Evolutionary conservation across 2,113 vertebrate genomes (phyloP).

Genomic region (Upupa epops): DNA sequence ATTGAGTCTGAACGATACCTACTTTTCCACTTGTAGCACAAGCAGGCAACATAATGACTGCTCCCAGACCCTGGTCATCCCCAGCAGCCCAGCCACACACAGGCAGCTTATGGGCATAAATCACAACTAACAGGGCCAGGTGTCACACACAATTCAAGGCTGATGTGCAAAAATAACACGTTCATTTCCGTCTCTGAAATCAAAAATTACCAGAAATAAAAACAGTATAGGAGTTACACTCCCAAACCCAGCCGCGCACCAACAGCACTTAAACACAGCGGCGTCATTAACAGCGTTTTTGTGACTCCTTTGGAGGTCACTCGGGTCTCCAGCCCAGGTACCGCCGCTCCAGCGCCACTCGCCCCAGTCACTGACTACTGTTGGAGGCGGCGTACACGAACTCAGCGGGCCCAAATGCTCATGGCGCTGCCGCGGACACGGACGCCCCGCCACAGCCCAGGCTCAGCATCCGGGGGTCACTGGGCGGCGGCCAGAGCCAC

Average conservation of each 20-base stretch:
- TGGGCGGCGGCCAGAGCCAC: background rate
- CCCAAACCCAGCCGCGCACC: background rate
- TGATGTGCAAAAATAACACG: rapidly evolving
- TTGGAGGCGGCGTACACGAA: too few relatives aligned
- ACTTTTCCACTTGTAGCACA: background rate
- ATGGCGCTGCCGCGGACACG: background rate
- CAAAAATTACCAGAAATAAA: background rate
- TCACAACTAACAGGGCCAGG: rapidly evolving
- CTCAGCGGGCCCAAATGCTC: background rate
- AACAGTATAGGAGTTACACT: too few relatives aligned
- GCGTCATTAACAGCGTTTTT: too few relatives aligned
- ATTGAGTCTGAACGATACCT: too few relatives aligned
- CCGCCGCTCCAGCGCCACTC: too few relatives aligned
- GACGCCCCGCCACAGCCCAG: background rate
- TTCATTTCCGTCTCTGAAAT: background rate
- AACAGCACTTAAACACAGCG: too few relatives aligned
- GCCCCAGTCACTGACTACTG: too few relatives aligned
- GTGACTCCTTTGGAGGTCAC: too few relatives aligned
- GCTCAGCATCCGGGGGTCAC: too few relatives aligned
- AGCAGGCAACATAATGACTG: rapidly evolving
- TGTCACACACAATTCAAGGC: background rate
- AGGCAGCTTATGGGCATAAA: rapidly evolving
- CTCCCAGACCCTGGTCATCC: rapidly evolving
- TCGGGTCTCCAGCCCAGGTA: too few relatives aligned
- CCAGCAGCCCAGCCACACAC: background rate